Conservation (phyloP, 1,140 invertebrate species). For the Neodiprion pinetum region DNA sequence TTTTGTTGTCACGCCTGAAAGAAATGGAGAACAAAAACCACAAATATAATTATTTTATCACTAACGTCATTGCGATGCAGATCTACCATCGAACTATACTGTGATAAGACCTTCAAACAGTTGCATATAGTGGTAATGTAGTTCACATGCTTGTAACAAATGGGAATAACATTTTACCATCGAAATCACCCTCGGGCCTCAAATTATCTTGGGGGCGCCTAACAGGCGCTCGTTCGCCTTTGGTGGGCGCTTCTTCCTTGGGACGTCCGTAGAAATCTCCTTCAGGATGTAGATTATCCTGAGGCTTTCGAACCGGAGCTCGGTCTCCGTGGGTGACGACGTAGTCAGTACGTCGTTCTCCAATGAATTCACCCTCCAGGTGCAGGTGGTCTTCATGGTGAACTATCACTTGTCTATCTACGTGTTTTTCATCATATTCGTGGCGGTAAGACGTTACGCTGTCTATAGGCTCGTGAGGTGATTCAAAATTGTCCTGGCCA, state of each 20-base stretch:
- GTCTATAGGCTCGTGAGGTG: conserved; percentile 63
- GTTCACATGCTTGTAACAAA: conserved; percentile 20
- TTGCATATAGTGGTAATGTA: background rate
- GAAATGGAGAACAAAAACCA: conserved; percentile 33
- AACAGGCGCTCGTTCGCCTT: conserved; percentile 42
- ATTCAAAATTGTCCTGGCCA: conserved; percentile 66
- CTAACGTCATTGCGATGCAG: conserved; percentile 17
- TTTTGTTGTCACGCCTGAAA: conserved; percentile 70
- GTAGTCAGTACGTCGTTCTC: conserved; percentile 57
- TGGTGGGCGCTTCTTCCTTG: conserved; percentile 36
- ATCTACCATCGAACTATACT: no score
- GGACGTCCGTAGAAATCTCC: conserved; percentile 65
- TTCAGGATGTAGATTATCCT: conserved; percentile 60
- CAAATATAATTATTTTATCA: conserved; percentile 24
- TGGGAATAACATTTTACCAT: conserved; percentile 33
- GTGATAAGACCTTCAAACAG: no score
- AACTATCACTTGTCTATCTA: conserved; percentile 54
- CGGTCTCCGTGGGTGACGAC: conserved; percentile 56
- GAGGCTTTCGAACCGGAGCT: conserved; percentile 52
- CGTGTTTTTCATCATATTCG: conserved; percentile 72
- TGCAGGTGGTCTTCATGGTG: conserved; percentile 64
- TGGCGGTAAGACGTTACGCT: conserved; percentile 68
- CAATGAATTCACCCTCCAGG: conserved; percentile 64
- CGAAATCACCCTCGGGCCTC: conserved; percentile 60
- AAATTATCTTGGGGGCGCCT: conserved; percentile 54